These are phyloP conservation scores for Drosophila santomea DNA, from an alignment of 1,140 invertebrate species.

Conservation along the genomic window DNA sequence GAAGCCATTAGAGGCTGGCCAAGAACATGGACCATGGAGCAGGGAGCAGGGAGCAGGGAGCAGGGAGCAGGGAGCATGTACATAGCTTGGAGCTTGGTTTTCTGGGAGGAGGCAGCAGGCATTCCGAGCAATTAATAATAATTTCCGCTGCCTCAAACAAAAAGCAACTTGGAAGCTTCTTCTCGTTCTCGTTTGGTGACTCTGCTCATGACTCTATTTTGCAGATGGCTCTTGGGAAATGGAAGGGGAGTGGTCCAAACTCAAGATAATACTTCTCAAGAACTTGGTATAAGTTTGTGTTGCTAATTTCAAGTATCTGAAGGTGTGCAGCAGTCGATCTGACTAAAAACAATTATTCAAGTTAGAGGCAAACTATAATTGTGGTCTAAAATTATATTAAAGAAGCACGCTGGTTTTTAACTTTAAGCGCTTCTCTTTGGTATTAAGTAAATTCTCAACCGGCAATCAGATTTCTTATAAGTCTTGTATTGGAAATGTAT, in stretches of 20 bases:
- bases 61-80: constrained; percentile 11
- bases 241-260: constrained; percentile 14
- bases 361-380: no score
- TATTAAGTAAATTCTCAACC: no score
- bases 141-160: constrained; percentile 69
- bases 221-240: constrained; percentile 19
- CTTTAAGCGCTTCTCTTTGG: no score
- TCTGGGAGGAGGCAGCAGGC: constrained; percentile 34
- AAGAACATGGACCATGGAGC: constrained; percentile 28
- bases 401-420: no score
- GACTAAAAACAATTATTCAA: neutral
- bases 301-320: constrained; percentile 36
- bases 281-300: constrained; percentile 22
- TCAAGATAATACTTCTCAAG: constrained; percentile 30
- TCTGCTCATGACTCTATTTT: constrained; percentile 27
- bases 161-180: constrained; percentile 56
- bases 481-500: neutral
- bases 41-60: constrained; percentile 24
- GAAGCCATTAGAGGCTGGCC: constrained; percentile 70
- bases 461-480: no score
- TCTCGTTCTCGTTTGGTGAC: constrained; percentile 16
- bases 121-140: constrained; percentile 81
- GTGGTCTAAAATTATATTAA: no score
- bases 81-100: constrained; percentile 2
- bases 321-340: constrained; percentile 24